Conservation (phyloP, 2,888 invertebrate genomes). For the Lepidochrysops patricia region DNA sequence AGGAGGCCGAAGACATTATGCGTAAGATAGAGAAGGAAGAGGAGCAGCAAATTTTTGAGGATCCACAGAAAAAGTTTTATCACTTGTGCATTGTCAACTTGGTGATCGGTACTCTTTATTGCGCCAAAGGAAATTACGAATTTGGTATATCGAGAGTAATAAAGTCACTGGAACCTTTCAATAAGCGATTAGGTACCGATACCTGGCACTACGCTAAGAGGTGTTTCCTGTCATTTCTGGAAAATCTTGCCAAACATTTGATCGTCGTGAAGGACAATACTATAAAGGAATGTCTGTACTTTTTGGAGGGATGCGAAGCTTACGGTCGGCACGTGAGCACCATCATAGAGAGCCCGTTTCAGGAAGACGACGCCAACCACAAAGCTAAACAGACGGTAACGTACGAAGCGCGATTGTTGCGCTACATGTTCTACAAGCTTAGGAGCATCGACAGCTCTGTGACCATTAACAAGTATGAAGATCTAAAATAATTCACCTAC, state of each 20-base stretch:
- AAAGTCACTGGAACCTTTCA: constrained; percentile 95
- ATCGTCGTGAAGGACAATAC: constrained; percentile 91
- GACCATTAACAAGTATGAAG: constrained; percentile 69
- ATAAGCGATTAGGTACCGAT: constrained; percentile 95
- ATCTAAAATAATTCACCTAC: constrained; percentile 62
- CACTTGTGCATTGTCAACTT: constrained; percentile 98
- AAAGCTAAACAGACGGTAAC: constrained; percentile 92
- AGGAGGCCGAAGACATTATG: constrained; percentile 99
- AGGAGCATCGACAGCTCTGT: constrained; percentile 72
- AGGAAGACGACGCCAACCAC: constrained; percentile 78
- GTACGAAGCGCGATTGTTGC: constrained; percentile 89
- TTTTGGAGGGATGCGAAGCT: constrained; percentile 91
- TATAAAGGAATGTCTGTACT: constrained; percentile 89
- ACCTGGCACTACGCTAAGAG: constrained; percentile 99
- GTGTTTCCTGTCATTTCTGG: constrained; percentile 93
- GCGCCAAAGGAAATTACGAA: constrained; percentile 98
- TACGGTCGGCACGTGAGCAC: constrained; percentile 90
- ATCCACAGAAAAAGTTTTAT: constrained; percentile 93
- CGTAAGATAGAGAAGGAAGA: constrained; percentile 98
- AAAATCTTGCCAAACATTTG: constrained; percentile 92
- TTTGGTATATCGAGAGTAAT: constrained; percentile 98
- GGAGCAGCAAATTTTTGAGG: constrained; percentile 92
- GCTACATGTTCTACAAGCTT: constrained; percentile 84
- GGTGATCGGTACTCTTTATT: constrained; percentile 98
- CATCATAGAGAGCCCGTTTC: constrained; percentile 86